These are phyloP conservation scores for Macrosteles quadrilineatus DNA, from an alignment of 1,140 invertebrate species.

Conservation along the genomic window DNA sequence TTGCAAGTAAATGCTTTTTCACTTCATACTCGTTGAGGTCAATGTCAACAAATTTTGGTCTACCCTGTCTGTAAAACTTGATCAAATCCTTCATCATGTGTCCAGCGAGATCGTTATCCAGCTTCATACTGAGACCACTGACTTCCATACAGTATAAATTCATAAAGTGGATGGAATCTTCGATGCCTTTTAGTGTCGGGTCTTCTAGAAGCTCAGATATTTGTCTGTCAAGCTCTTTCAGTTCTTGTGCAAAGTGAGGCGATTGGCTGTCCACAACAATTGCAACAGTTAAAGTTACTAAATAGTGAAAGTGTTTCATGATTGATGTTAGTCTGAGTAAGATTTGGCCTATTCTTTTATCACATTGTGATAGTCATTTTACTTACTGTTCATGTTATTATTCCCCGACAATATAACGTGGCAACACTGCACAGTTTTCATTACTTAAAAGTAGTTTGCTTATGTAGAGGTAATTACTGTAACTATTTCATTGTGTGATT, in stretches of 20 bases:
- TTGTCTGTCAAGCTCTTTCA: background rate
- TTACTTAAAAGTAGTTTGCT: too few relatives aligned
- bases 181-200: background rate
- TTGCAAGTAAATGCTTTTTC: background rate
- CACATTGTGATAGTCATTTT: too few relatives aligned
- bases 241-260: background rate
- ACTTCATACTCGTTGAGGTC: background rate
- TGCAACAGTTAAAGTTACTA: too few relatives aligned
- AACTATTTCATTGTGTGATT: too few relatives aligned
- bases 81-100: constrained; percentile 2
- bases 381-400: too few relatives aligned
- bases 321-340: too few relatives aligned
- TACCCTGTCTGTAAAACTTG: constrained; percentile 3
- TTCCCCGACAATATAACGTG: too few relatives aligned
- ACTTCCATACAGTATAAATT: constrained; percentile 12
- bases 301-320: too few relatives aligned
- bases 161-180: constrained; percentile 1
- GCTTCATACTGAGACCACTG: background rate
- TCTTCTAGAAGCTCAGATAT: background rate
- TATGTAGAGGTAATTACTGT: too few relatives aligned
- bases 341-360: too few relatives aligned
- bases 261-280: too few relatives aligned
- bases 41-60: constrained; percentile 6
- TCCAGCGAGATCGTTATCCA: background rate
- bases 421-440: too few relatives aligned